Evolutionary conservation across 2,888 invertebrate species (phyloP).

Genomic region (Spodoptera exigua): DNA sequence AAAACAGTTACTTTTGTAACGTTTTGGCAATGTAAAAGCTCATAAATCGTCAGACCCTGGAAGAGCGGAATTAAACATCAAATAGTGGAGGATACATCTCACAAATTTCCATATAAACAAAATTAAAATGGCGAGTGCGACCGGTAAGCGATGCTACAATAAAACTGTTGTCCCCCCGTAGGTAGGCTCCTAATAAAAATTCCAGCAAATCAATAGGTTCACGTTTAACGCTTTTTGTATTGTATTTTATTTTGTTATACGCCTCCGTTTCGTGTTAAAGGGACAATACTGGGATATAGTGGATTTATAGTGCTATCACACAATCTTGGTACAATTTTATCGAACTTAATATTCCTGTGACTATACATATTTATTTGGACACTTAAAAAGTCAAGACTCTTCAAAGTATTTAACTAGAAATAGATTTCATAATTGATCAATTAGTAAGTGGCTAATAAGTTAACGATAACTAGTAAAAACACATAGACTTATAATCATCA

Average conservation of each 20-base stretch:
- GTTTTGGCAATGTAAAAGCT: too few species aligned
- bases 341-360: too few species aligned
- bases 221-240: constrained; percentile 87
- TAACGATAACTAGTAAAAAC: too few species aligned
- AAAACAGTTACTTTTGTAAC: too few species aligned
- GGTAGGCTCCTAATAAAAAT: constrained; percentile 88
- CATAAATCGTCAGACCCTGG: too few species aligned
- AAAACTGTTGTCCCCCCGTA: constrained; percentile 75
- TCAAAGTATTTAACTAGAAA: too few species aligned
- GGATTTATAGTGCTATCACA: constrained; percentile 53
- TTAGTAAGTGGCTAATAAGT: too few species aligned
- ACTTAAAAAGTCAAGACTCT: too few species aligned
- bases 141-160: constrained; percentile 70
- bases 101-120: constrained; percentile 58
- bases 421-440: background rate
- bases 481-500: background rate
- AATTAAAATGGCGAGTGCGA: constrained; percentile 52
- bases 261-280: constrained; percentile 85
- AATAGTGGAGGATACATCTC: constrained; percentile 3
- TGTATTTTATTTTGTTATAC: constrained; percentile 88
- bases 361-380: too few species aligned
- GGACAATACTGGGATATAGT: constrained; percentile 85
- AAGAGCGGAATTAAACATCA: too few species aligned
- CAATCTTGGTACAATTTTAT: constrained; percentile 65
- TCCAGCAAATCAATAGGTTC: constrained; percentile 89